Conservation (phyloP, 1,140 invertebrate genomes). For the Cydia pomonella region DNA sequence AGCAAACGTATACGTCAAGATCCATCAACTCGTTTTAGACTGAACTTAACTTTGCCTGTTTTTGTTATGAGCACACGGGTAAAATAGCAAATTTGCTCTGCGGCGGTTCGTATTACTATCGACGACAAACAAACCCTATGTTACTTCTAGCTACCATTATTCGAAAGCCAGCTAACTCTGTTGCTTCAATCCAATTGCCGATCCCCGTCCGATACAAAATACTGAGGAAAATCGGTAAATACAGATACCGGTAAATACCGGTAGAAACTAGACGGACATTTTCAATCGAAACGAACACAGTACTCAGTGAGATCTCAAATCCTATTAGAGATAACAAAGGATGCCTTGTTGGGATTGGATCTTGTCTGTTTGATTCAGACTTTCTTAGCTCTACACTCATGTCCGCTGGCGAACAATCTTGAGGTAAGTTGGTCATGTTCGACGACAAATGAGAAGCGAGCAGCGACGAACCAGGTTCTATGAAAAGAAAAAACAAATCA, state of each 20-base stretch:
- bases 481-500: too few species aligned
- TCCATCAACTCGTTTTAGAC: too few species aligned
- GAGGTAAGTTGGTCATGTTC: background rate
- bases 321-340: background rate
- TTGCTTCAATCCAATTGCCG: background rate
- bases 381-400: background rate
- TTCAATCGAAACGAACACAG: background rate
- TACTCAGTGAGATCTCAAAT: background rate
- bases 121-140: background rate
- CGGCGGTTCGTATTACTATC: background rate
- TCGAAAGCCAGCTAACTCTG: constrained; percentile 4
- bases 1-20: too few species aligned
- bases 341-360: constrained; percentile 2
- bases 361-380: background rate
- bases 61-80: background rate
- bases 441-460: too few species aligned
- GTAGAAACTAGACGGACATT: constrained; percentile 1
- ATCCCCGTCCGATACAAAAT: background rate
- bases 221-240: constrained; percentile 2
- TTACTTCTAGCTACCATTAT: background rate
- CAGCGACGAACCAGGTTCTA: too few species aligned
- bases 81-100: background rate
- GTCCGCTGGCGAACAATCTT: background rate
- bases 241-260: constrained; percentile 11
- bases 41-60: too few species aligned